Evolutionary conservation across 2,797 vertebrate species (phyloP), one percentile per base, ranked within the genome.

Genomic region (Anniella stebbinsi): DNA sequence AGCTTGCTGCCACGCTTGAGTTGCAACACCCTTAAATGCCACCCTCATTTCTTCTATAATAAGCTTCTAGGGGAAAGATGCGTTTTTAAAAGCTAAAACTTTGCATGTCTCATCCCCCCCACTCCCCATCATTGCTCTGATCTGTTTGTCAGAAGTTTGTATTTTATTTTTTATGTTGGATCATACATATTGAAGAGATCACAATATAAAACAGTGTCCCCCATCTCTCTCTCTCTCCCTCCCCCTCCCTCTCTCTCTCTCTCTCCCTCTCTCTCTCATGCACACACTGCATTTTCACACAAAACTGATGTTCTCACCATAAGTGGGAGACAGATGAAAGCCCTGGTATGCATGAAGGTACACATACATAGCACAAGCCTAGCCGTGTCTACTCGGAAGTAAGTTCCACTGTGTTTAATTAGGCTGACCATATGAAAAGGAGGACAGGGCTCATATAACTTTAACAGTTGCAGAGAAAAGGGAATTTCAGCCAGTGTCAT

Each of bases 111-210:
- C 54, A 73, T 0, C 21, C 23, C 66, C 21, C 1, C 8, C 48
- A 8, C 4, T 11, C 48, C n/a, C 54, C 66, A 15, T 33, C 18
- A 0, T n/a, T 85, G 66, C 80, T 84, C 36, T 66, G 36, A 78
- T 18, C 17, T 88, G 25, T 90, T 89, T 88, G 23, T 38, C 51
- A 87, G 63, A 41, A 28, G 23, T 87, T 77, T 41, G 54, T n/a
- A 48, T 38, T 48, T 76, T 9, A 48, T 23, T 86, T 69, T 73
- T 88, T 75, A 73, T 57, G 45, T 69, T 51, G 30, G 9, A 60
- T 92, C 88, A 88, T 91, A 78, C 90, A 92, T 93, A 91, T 90
- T 88, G 75, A 93, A 91, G 48, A 75, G 69, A 48, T 87, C 54
- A 2, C 87, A 38, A 75, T 80, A 30, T 0, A n/a, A 10, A 84